Evolutionary conservation across 2,888 invertebrate genomes (phyloP).

Genomic region (Spodoptera exigua): DNA sequence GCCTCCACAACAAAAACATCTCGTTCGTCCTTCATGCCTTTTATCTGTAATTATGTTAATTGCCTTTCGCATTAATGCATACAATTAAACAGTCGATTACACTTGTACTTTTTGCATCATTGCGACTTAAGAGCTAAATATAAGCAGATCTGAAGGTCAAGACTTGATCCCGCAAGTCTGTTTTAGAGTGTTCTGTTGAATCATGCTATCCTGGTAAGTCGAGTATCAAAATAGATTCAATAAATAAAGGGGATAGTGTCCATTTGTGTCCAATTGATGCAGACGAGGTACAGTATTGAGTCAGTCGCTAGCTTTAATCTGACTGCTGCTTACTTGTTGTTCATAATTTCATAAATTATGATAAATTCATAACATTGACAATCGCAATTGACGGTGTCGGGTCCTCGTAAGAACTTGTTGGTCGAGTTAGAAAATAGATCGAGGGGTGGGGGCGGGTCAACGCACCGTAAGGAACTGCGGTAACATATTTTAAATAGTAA

Average conservation of each 20-base stretch:
- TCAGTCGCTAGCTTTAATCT: conserved; percentile 36
- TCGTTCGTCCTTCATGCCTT: conserved; percentile 18
- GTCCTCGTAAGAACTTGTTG: conserved; percentile 55
- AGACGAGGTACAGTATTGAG: conserved; percentile 36
- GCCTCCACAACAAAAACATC: conserved; percentile 6
- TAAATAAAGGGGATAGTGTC: conserved; percentile 17
- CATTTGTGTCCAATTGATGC: conserved; percentile 39
- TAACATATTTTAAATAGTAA: conserved; percentile 56
- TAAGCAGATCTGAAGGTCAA: conserved; percentile 8
- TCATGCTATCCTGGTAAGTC: conserved; percentile 32
- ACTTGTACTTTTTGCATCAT: conserved; percentile 6
- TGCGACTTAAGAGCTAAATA: conserved; percentile 9
- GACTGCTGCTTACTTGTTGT: conserved; percentile 7
- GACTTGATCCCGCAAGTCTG: conserved; percentile 3
- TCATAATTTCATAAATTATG: conserved; percentile 37
- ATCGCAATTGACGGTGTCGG: conserved; percentile 36
- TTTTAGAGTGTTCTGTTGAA: conserved; percentile 27
- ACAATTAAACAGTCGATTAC: conserved; percentile 26
- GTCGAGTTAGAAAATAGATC: conserved; percentile 63
- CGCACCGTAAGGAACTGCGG: conserved; percentile 56
- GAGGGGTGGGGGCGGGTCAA: conserved; percentile 63
- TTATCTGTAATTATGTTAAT: conserved; percentile 26
- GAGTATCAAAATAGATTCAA: conserved; percentile 38
- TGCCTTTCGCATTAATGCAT: conserved; percentile 24
- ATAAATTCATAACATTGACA: conserved; percentile 46